Conservation (phyloP, 2,888 invertebrate species). For the Heliconius erato region DNA sequence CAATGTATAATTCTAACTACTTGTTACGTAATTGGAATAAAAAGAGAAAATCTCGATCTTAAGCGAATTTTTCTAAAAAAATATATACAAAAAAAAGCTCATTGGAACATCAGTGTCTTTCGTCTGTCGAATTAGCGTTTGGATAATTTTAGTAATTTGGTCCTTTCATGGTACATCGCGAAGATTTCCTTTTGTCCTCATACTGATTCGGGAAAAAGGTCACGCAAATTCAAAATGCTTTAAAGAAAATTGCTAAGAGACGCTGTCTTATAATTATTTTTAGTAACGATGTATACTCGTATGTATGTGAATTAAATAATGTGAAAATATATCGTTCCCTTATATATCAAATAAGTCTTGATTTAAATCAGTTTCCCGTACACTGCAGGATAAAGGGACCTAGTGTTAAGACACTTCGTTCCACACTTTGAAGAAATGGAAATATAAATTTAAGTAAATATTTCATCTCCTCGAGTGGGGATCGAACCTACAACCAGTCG, state of each 20-base stretch:
- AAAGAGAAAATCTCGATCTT: background rate
- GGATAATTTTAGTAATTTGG: slow-evolving; percentile 24
- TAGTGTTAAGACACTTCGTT: too few species aligned
- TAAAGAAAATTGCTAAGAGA: background rate
- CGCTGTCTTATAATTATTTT: background rate
- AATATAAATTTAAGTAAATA: too few species aligned
- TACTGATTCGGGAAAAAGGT: slow-evolving; percentile 12
- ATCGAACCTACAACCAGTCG: too few species aligned
- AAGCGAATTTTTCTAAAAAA: background rate
- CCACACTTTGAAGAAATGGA: too few species aligned
- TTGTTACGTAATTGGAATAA: background rate
- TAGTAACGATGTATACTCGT: background rate
- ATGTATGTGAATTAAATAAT: too few species aligned
- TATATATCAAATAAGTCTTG: too few species aligned
- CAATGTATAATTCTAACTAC: background rate
- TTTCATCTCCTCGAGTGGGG: too few species aligned
- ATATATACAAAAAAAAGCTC: background rate
- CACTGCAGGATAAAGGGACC: too few species aligned
- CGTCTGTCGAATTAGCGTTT: slow-evolving; percentile 27
- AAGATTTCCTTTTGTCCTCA: slow-evolving; percentile 5
- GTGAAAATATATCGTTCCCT: too few species aligned
- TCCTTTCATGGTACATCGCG: background rate
- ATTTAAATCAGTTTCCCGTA: too few species aligned
- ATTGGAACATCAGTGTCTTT: background rate
- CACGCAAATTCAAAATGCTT: background rate